Evolutionary conservation across 2,888 invertebrate species (phyloP).

Genomic region (Eustalomyia histrio): DNA sequence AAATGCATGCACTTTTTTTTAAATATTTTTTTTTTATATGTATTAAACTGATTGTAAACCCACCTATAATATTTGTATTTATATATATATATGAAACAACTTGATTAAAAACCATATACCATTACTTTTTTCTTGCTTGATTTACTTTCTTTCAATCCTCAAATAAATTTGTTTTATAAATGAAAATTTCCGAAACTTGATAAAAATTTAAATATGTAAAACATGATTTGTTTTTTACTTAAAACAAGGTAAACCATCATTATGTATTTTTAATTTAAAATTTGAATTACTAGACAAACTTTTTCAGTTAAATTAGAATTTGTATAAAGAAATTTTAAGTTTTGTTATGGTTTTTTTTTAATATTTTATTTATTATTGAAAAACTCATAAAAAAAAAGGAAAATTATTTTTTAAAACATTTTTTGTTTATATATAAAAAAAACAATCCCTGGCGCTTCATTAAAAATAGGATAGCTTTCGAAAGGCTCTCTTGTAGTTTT

Average conservation of each 20-base stretch:
- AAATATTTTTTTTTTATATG: conserved; percentile 5
- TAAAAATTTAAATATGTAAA: conserved; percentile 17
- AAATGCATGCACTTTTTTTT: conserved; percentile 45
- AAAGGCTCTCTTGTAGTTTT: conserved; percentile 80
- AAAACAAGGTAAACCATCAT: conserved; percentile 33
- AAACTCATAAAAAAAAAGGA: conserved; percentile 81
- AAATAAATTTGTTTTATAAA: conserved; percentile 35
- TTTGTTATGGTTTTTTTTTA: conserved; percentile 2
- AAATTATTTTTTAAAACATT: conserved; percentile 83
- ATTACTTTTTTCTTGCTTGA: conserved; percentile 53
- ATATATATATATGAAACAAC: conserved; percentile 21
- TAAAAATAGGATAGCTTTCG: conserved; percentile 80
- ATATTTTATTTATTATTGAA: conserved; percentile 29
- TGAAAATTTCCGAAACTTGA: conserved; percentile 20
- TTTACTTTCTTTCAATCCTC: conserved; percentile 50
- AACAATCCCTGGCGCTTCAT: conserved; percentile 81
- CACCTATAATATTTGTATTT: conserved; percentile 31
- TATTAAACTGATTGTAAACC: conserved; percentile 37
- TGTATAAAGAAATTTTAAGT: neutral
- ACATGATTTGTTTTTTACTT: conserved; percentile 19
- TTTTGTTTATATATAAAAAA: conserved; percentile 81
- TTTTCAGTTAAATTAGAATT: neutral
- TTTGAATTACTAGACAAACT: neutral
- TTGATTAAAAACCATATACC: conserved; percentile 40
- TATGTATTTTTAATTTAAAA: neutral